Evolutionary conservation across 2,113 vertebrate species (phyloP).

Genomic region (Drymodes brunneopygia): DNA sequence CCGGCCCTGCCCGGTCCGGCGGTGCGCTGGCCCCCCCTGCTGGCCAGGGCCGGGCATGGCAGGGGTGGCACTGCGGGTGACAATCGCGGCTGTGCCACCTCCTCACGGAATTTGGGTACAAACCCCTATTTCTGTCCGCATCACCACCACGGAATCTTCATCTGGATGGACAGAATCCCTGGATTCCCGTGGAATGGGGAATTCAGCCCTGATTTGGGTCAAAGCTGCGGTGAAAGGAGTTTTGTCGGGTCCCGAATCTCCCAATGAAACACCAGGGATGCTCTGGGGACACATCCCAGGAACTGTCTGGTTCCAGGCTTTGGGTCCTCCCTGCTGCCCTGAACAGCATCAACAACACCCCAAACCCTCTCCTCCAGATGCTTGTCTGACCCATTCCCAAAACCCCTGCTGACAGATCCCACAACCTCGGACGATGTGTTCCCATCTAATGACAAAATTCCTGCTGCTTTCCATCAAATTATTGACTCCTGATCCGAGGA

Average conservation of each 20-base stretch:
- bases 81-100: not conserved
- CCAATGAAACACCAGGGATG: not conserved
- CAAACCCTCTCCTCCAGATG: not conserved
- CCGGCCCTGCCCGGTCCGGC: fast-evolving
- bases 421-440: fast-evolving
- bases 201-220: not conserved
- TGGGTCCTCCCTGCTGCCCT: not conserved
- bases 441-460: not conserved
- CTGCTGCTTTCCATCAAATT: not conserved
- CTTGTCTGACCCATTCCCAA: not conserved
- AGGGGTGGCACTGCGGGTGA: not conserved
- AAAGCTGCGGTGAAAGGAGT: not conserved
- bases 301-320: not conserved
- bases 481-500: not conserved
- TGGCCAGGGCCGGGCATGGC: not conserved
- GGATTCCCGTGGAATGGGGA: not conserved
- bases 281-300: not conserved
- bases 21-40: constrained; percentile 55
- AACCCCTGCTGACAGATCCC: not conserved
- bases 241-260: not conserved
- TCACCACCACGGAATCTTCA: fast-evolving
- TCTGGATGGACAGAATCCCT: not conserved
- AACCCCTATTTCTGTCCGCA: fast-evolving
- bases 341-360: not conserved
- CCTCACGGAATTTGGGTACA: fast-evolving